Percentiles rank a stretch among this genome's conserved stretches.
Conservation (phyloP, 2,113 vertebrate genomes). For the Lepus timidus region DNA sequence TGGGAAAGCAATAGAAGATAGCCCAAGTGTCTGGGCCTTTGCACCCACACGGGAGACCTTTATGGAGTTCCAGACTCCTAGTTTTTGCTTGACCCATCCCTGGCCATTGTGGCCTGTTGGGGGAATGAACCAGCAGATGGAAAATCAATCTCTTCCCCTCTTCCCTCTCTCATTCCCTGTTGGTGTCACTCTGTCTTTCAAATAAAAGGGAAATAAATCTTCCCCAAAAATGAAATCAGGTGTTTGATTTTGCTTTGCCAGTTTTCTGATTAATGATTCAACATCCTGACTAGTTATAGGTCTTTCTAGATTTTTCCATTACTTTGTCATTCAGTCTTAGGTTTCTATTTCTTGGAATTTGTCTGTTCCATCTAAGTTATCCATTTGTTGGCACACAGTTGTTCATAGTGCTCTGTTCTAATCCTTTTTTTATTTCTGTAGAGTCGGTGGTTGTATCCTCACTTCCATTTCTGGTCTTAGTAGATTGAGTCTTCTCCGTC, state of each 20-base stretch:
- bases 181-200: too few species aligned
- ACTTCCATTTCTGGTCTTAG: constrained; percentile 22
- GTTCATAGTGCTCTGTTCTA: background rate
- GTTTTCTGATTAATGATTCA: background rate
- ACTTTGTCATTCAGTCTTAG: background rate
- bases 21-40: too few species aligned
- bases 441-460: background rate
- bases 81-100: too few species aligned
- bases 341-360: background rate
- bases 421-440: background rate
- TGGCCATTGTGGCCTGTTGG: too few species aligned
- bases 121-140: too few species aligned
- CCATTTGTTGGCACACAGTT: background rate
- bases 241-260: background rate
- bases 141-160: too few species aligned
- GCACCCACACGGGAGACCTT: too few species aligned
- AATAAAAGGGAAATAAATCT: too few species aligned
- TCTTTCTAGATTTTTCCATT: background rate
- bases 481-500: background rate
- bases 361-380: background rate
- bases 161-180: too few species aligned
- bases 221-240: background rate
- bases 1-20: too few species aligned
- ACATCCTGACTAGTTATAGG: background rate
- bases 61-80: too few species aligned